Evolutionary conservation across 2,797 vertebrate genomes (phyloP).

Genomic region (Gymnoscopelus microlampas): DNA sequence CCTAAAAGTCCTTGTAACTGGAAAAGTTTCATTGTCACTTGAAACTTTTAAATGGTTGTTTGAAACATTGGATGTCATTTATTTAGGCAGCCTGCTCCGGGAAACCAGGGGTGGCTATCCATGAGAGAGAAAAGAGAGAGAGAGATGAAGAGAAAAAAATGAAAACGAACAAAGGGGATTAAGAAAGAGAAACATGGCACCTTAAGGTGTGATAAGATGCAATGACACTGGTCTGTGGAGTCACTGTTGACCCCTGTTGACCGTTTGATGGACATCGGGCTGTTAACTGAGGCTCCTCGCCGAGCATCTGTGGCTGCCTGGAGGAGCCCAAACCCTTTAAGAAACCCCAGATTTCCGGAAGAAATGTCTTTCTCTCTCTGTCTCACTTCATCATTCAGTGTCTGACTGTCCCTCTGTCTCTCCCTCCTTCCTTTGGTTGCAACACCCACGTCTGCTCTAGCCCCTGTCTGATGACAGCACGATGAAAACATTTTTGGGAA

Average conservation of each 20-base stretch:
- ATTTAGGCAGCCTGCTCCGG: conserved; percentile 69
- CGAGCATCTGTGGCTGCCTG: conserved; percentile 60
- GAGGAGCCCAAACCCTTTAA: conserved; percentile 46
- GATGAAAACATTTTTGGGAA: conserved; percentile 76
- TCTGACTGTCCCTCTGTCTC: background rate
- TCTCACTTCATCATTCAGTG: conserved; percentile 44
- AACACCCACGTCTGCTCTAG: conserved; percentile 67
- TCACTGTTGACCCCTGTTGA: conserved; percentile 35
- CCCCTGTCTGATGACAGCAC: conserved; percentile 71
- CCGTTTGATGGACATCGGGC: conserved; percentile 21
- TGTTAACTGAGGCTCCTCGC: conserved; percentile 46
- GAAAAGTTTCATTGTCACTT: conserved; percentile 9
- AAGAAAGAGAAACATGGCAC: too few relatives aligned
- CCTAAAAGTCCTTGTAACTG: conserved; percentile 61
- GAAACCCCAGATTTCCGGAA: conserved; percentile 50
- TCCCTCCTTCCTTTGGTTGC: conserved; percentile 43
- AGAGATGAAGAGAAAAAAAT: too few relatives aligned
- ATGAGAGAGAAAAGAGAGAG: conserved; percentile 57
- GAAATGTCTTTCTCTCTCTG: conserved; percentile 24
- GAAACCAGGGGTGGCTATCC: conserved; percentile 75
- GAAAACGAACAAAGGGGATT: too few relatives aligned
- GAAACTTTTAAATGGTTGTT: conserved; percentile 53
- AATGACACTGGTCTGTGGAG: background rate
- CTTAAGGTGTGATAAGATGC: too few relatives aligned
- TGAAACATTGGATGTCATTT: conserved; percentile 73